phyloP scores from a whole-genome alignment of 2,888 invertebrate species.

The Phymatocera aterrima region DNA sequence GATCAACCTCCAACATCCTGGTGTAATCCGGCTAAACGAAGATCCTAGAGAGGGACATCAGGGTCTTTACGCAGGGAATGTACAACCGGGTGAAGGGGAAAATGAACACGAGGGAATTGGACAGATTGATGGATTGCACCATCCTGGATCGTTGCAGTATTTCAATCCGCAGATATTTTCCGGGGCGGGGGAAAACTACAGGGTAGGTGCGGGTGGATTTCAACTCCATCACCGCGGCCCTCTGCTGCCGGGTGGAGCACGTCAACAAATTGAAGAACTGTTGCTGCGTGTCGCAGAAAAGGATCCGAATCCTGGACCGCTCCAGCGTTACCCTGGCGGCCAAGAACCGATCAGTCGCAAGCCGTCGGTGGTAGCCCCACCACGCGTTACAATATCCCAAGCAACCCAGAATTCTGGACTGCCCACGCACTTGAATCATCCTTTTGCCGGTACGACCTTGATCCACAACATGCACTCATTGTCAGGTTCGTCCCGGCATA shows the following conservation, averaged over 20 bases:
- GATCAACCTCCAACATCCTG: constrained; percentile 69
- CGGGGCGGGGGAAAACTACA: constrained; percentile 65
- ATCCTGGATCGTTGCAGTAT: constrained; percentile 60
- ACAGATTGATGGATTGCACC: constrained; percentile 59
- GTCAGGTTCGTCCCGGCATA: constrained; percentile 69
- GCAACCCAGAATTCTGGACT: constrained; percentile 63
- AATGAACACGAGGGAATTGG: constrained; percentile 66
- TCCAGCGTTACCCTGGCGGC: constrained; percentile 66
- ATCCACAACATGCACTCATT: constrained; percentile 9
- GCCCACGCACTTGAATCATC: constrained; percentile 68
- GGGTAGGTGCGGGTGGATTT: constrained; percentile 67
- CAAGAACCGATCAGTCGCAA: constrained; percentile 60
- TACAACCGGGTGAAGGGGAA: background rate
- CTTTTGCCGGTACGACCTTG: constrained; percentile 65
- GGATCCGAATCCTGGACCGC: constrained; percentile 67
- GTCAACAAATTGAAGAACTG: constrained; percentile 70
- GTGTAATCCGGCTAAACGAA: constrained; percentile 63
- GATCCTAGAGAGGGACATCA: constrained; percentile 61
- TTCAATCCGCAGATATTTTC: constrained; percentile 67
- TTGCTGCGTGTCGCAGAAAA: constrained; percentile 71
- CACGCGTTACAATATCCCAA: constrained; percentile 64
- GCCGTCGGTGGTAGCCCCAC: constrained; percentile 55
- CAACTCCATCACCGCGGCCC: constrained; percentile 65
- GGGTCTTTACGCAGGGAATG: constrained; percentile 58
- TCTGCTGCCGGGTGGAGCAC: constrained; percentile 66